These are phyloP conservation scores for Lacanobia oleracea DNA, from an alignment of 2,888 invertebrate species.

Conservation along the genomic window DNA sequence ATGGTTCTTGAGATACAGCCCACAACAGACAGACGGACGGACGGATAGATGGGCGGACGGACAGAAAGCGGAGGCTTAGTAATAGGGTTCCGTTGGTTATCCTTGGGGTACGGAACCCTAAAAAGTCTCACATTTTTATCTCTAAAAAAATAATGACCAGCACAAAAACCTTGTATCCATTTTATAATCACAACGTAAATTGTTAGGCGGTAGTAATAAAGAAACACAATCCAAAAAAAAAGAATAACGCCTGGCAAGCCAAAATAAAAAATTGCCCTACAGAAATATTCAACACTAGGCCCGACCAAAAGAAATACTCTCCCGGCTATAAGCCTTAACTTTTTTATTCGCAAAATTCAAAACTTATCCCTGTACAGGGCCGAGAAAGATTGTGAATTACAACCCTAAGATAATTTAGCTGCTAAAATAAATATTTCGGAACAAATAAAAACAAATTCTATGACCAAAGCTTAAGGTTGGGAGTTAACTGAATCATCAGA, in stretches of 20 bases:
- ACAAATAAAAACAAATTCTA: constrained; percentile 50
- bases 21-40: no score
- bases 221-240: constrained; percentile 15
- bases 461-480: constrained; percentile 11
- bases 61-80: no score
- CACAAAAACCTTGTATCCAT: background rate
- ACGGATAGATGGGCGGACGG: no score
- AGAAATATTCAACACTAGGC: constrained; percentile 44
- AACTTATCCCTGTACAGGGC: constrained; percentile 63
- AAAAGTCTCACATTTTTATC: background rate
- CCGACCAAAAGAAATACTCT: constrained; percentile 44
- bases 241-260: background rate
- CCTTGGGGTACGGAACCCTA: no score
- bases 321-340: constrained; percentile 44
- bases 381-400: constrained; percentile 71
- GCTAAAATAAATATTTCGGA: constrained; percentile 57
- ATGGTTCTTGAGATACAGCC: no score
- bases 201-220: constrained; percentile 23
- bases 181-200: constrained; percentile 3
- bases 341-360: constrained; percentile 67
- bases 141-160: background rate
- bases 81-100: no score
- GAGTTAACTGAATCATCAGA: constrained; percentile 28
- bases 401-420: constrained; percentile 69
- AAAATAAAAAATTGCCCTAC: constrained; percentile 30